These are phyloP conservation scores for Metallyticus violacea DNA, from an alignment of 2,888 invertebrate genomes.

Conservation along the genomic window DNA sequence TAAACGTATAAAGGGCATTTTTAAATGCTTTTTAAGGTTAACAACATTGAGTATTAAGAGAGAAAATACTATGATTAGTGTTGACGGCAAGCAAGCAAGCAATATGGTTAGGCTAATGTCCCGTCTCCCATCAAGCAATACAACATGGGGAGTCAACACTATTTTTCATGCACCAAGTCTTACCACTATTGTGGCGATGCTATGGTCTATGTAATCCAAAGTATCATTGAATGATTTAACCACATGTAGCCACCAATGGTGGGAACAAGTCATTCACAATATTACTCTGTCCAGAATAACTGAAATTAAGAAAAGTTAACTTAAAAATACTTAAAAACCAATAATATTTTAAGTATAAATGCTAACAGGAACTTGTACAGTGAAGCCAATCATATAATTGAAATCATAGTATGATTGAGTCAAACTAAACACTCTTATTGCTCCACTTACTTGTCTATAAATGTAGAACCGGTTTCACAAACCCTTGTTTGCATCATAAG, in stretches of 20 bases:
- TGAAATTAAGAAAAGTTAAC: constrained; percentile 51
- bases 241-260: constrained; percentile 50
- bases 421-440: no score
- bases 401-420: no score
- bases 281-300: constrained; percentile 89
- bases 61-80: neutral
- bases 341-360: no score
- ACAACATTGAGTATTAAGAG: neutral
- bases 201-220: neutral
- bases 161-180: neutral
- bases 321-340: neutral
- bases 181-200: neutral
- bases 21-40: neutral
- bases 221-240: constrained; percentile 16
- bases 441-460: no score
- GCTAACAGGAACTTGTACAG: no score
- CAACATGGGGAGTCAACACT: neutral
- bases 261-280: constrained; percentile 92
- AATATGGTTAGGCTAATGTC: neutral
- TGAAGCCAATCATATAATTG: no score
- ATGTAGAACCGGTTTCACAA: no score
- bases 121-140: neutral
- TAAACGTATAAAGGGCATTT: no score
- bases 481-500: no score
- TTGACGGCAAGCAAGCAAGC: neutral